Evolutionary conservation across 2,113 vertebrate genomes (phyloP).

Genomic region (Potamarius usumacintae): DNA sequence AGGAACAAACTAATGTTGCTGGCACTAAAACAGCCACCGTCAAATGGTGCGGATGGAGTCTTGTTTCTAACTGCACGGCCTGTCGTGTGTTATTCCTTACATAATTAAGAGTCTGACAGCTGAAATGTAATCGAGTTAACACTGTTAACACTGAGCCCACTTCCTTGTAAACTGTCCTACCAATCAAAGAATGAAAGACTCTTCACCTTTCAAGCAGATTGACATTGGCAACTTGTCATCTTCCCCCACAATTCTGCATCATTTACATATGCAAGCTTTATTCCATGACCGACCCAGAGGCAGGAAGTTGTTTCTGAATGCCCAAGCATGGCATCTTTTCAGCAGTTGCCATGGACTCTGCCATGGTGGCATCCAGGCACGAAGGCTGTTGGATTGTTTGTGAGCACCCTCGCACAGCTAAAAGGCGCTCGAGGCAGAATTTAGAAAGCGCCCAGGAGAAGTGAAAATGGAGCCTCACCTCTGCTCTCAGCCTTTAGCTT

Average conservation of each 20-base stretch:
- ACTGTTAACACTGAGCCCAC: neutral
- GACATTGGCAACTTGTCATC: slow-evolving; percentile 32
- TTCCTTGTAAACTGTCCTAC: neutral
- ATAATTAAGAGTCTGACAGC: neutral
- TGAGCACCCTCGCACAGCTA: slow-evolving; percentile 59
- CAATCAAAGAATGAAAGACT: neutral
- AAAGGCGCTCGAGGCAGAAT: neutral
- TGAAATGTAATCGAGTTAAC: neutral
- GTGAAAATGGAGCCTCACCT: neutral
- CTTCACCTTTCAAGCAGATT: neutral
- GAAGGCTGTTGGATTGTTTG: slow-evolving; percentile 61
- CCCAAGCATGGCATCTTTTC: slow-evolving; percentile 73
- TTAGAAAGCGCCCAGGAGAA: neutral
- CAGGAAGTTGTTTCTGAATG: slow-evolving; percentile 69
- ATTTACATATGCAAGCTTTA: slow-evolving; percentile 40
- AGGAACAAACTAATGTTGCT: no score
- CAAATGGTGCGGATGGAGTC: no score
- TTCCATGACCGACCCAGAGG: slow-evolving; percentile 14
- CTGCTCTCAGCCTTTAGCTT: neutral
- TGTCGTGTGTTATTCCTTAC: neutral
- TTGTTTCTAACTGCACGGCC: no score
- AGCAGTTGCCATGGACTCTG: slow-evolving; percentile 79
- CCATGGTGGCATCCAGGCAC: slow-evolving; percentile 67
- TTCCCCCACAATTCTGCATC: slow-evolving; percentile 4
- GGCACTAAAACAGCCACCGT: no score